Conservation (phyloP, 1,140 invertebrate genomes). For the Diorhabda elongata region DNA sequence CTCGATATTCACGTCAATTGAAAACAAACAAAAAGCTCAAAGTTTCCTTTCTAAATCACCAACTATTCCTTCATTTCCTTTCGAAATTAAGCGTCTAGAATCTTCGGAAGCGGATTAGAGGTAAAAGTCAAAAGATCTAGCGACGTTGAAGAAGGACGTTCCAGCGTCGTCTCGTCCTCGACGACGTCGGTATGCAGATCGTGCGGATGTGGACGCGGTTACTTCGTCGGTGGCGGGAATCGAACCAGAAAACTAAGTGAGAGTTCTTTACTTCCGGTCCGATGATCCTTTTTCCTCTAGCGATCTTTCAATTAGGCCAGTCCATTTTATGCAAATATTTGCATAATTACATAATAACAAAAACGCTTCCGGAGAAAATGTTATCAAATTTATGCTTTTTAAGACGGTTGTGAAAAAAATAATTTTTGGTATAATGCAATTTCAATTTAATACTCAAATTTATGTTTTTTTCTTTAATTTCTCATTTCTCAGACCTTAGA, state of each 20-base stretch:
- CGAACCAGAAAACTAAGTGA: slow-evolving; percentile 1
- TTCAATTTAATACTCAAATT: no score
- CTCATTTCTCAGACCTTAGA: no score
- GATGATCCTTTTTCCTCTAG: not conserved
- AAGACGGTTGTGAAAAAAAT: no score
- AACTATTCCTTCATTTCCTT: not conserved
- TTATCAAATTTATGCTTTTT: no score
- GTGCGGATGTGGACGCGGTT: not conserved
- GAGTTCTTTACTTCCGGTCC: slow-evolving; percentile 9
- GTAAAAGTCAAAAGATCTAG: not conserved
- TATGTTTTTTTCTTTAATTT: no score
- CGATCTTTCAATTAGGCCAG: not conserved
- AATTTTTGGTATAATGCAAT: no score
- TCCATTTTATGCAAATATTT: not conserved
- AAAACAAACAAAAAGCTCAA: no score
- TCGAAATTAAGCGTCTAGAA: not conserved
- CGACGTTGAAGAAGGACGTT: not conserved
- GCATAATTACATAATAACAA: no score
- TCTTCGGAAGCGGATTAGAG: slow-evolving; percentile 10
- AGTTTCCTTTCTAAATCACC: no score
- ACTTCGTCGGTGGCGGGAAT: not conserved
- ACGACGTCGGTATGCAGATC: slow-evolving; percentile 10
- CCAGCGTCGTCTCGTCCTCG: not conserved
- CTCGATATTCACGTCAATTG: no score
- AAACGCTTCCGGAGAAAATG: no score